Evolutionary conservation across 1,140 invertebrate genomes (phyloP), one percentile per base, ranked within the genome.

Genomic region (Drosophila tsacasi): DNA sequence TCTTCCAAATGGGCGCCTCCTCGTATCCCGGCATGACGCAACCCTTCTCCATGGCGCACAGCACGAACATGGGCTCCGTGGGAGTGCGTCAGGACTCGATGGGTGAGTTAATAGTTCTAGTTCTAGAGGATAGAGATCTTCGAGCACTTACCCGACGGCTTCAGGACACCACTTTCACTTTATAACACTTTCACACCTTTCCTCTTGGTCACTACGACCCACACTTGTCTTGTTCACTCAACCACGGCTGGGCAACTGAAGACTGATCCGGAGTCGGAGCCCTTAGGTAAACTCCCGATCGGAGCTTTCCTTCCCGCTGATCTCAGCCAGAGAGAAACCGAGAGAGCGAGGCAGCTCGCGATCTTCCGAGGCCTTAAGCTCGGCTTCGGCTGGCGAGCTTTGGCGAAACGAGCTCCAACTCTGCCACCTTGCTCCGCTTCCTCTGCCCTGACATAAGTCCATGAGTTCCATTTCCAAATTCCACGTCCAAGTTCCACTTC

Each of bases 21-120:
- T 97, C 97, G 21, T 98, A 99, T 94, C 97, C 97, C 10, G 96
- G 96, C 64, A 98, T 98, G 96, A 96, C 96, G 13, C 98, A 99
- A 93, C 97, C 97, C 50, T 99, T 99, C 94, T 97, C 97, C 58
- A 99, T 99, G 97, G 96, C 96, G 21, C 97, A 98, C 93, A 95
- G 96, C 77, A 95, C 96, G 71, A 98, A 98, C 91, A 98, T 98
- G 97, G 96, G 96, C 64, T 96, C 97, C 27, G 96, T 97, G 10
- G 96, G 97, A 68, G 97, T 97, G 95, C 94, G 97, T 67, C 97
- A 98, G 94, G 97, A 98, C 91, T 95, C 97, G 69, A 98, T 98
- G 97, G 97, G 97, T 98, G 94, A 97, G 95, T 37, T 35, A 0
- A 13, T 35, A 32, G 30, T 32, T 32, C 2, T 30, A 30, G 30